Conservation (phyloP, 2,113 vertebrate genomes). For the Axis porcinus region DNA sequence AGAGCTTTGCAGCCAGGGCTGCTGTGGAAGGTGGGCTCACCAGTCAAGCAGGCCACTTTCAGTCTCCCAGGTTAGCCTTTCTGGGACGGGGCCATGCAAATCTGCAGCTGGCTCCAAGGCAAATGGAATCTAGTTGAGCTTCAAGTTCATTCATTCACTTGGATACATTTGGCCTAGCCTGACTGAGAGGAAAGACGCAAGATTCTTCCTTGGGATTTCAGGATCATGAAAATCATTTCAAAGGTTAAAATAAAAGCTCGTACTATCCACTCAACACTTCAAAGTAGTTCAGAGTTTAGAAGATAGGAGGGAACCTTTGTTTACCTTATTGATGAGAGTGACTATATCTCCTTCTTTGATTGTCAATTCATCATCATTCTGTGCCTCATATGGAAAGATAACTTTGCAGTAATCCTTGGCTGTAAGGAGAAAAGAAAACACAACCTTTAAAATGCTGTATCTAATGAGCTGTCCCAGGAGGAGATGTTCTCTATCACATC, state of each 20-base stretch:
- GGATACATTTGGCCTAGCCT: background rate
- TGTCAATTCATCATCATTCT: slow-evolving; percentile 97
- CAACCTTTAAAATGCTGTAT: slow-evolving; percentile 27
- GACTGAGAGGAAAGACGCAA: background rate
- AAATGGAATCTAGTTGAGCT: background rate
- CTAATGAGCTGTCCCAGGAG: background rate
- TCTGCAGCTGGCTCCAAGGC: background rate
- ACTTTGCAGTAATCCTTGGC: slow-evolving; percentile 97
- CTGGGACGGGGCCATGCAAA: background rate
- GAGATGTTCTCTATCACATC: background rate
- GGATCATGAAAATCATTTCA: background rate
- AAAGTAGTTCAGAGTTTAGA: background rate
- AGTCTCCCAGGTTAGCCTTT: background rate
- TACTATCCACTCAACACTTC: background rate
- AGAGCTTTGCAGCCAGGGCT: background rate
- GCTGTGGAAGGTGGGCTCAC: background rate
- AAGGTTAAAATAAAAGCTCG: background rate
- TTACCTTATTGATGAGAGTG: slow-evolving; percentile 94
- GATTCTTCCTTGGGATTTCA: background rate
- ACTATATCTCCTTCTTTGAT: slow-evolving; percentile 97
- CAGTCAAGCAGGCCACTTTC: background rate
- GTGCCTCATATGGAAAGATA: slow-evolving; percentile 95
- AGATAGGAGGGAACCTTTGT: slow-evolving; percentile 27
- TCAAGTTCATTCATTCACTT: background rate
- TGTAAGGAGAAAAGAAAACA: slow-evolving; percentile 79